Evolutionary conservation across 2,113 vertebrate genomes (phyloP).

Genomic region (Neodontobutis hainanensis): DNA sequence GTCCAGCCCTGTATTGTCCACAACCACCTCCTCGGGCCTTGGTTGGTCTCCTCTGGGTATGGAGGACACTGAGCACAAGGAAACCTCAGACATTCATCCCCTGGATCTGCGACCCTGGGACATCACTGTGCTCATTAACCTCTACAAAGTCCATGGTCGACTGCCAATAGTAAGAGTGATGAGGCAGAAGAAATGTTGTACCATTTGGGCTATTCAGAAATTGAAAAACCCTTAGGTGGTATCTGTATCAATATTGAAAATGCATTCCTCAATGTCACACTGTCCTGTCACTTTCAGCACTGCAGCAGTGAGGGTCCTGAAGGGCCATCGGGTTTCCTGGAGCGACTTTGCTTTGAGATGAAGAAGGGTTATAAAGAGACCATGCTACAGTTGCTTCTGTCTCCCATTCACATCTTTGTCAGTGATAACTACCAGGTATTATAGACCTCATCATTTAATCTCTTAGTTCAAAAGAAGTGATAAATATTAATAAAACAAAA

Average conservation of each 20-base stretch:
- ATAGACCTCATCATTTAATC: neutral
- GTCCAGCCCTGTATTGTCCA: slow-evolving; percentile 90
- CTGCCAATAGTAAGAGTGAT: slow-evolving; percentile 87
- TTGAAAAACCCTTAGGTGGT: too few species aligned
- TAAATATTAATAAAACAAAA: neutral
- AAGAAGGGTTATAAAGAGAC: slow-evolving; percentile 97
- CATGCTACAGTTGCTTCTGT: slow-evolving; percentile 92
- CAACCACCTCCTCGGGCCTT: slow-evolving; percentile 89
- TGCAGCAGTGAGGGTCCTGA: slow-evolving; percentile 91
- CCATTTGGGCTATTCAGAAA: neutral
- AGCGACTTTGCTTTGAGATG: slow-evolving; percentile 98
- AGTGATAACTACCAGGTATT: slow-evolving; percentile 96
- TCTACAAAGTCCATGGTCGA: slow-evolving; percentile 94
- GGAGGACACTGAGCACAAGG: slow-evolving; percentile 81
- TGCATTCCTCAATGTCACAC: neutral
- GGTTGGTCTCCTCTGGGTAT: slow-evolving; percentile 93
- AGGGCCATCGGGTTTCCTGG: slow-evolving; percentile 91
- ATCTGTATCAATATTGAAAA: neutral
- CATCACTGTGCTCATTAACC: slow-evolving; percentile 95
- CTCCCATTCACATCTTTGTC: slow-evolving; percentile 91
- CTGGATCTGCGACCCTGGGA: slow-evolving; percentile 93
- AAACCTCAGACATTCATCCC: slow-evolving; percentile 81
- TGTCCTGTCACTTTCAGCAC: slow-evolving; percentile 77
- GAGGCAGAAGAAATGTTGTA: neutral
- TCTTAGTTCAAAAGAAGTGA: neutral